Evolutionary conservation across 2,797 vertebrate species (phyloP).

Genomic region (Myotis myotis): DNA sequence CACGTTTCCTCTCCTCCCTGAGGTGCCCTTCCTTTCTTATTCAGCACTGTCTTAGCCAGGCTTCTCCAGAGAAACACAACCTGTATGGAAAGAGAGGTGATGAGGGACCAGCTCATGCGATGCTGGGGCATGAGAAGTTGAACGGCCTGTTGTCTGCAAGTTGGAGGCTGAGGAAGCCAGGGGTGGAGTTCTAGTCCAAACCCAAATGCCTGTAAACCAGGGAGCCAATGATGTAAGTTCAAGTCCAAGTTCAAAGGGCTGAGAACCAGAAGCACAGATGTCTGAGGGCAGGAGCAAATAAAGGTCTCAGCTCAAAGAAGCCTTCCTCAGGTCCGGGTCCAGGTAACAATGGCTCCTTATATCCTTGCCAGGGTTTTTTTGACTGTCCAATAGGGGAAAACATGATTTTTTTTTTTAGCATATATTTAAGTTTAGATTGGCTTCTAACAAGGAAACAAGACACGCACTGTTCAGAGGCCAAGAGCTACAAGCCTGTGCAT

Average conservation of each 20-base stretch:
- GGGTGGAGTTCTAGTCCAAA: neutral
- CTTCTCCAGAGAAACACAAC: neutral
- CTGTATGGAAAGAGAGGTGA: neutral
- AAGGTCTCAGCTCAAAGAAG: neutral
- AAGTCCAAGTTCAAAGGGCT: neutral
- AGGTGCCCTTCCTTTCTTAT: neutral
- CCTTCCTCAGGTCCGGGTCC: neutral
- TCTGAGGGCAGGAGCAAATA: neutral
- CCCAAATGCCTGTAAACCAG: neutral
- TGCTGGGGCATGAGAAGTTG: neutral
- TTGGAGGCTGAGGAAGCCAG: neutral
- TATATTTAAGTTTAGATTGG: constrained; percentile 10
- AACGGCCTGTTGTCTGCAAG: neutral
- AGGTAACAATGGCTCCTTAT: constrained; percentile 45
- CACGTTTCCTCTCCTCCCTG: neutral
- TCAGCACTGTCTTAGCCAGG: neutral
- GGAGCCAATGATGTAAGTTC: neutral
- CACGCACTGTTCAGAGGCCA: neutral
- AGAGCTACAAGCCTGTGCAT: neutral
- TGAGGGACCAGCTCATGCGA: neutral
- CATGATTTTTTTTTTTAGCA: neutral
- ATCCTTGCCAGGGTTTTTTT: neutral
- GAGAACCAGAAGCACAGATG: neutral
- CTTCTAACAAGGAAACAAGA: constrained; percentile 18
- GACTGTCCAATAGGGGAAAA: neutral